Percentiles rank a stretch among this genome's conserved stretches.
Conservation (phyloP, 2,113 vertebrate genomes). For the Ictalurus furcatus region DNA sequence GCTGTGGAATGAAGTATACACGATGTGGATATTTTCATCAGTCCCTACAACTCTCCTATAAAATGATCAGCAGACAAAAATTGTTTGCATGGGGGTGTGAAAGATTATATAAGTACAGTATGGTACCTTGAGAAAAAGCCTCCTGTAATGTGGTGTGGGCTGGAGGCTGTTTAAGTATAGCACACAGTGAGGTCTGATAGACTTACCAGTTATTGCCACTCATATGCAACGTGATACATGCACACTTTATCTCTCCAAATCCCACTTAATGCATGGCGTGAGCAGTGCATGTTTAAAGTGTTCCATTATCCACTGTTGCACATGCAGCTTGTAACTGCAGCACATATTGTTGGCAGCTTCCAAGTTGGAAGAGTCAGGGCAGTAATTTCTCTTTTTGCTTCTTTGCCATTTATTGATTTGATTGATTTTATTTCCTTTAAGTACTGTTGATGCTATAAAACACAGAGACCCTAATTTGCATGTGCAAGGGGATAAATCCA, state of each 20-base stretch:
- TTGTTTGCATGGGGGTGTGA: slow-evolving; percentile 24
- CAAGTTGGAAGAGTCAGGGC: neutral
- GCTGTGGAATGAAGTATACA: neutral
- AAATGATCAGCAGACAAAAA: neutral
- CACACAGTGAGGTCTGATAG: slow-evolving; percentile 39
- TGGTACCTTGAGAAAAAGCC: slow-evolving; percentile 29
- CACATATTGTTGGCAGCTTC: neutral
- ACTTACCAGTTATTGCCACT: slow-evolving; percentile 31
- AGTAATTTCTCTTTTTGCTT: neutral
- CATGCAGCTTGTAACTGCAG: neutral
- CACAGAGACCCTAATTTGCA: neutral
- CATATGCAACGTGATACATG: slow-evolving; percentile 37
- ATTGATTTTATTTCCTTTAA: slow-evolving; percentile 3
- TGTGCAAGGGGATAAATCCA: neutral
- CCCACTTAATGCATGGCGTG: slow-evolving; percentile 29
- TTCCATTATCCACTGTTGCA: slow-evolving; percentile 17
- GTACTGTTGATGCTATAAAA: neutral
- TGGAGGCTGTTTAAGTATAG: slow-evolving; percentile 32
- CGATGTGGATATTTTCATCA: neutral
- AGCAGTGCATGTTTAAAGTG: slow-evolving; percentile 17
- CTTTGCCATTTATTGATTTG: neutral
- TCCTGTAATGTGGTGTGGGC: slow-evolving; percentile 35
- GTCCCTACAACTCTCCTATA: neutral
- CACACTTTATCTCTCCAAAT: slow-evolving; percentile 20
- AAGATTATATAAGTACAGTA: slow-evolving; percentile 43